phyloP scores from a whole-genome alignment of 2,113 vertebrate genomes.

The Zeus faber region DNA sequence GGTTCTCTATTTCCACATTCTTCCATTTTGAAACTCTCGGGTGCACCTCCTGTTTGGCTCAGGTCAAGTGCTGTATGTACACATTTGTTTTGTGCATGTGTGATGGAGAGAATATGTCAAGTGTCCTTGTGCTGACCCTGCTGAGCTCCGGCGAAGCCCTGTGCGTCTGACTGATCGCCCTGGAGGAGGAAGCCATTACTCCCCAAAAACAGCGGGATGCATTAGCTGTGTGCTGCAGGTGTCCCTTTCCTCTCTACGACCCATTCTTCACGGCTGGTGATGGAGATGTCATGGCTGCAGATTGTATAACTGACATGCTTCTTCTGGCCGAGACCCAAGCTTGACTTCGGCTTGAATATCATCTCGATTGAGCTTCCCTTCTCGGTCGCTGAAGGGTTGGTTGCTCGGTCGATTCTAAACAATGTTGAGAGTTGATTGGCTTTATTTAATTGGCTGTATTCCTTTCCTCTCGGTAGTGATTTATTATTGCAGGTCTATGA shows the following conservation, averaged over 20 bases:
- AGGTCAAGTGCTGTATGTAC: too few relatives aligned
- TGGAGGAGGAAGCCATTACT: constrained; percentile 60
- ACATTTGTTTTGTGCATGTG: background rate
- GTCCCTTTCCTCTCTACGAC: constrained; percentile 15
- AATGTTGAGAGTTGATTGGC: too few relatives aligned
- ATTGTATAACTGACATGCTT: too few relatives aligned
- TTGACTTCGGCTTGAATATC: too few relatives aligned
- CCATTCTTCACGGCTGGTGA: constrained; percentile 26
- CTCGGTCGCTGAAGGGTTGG: too few relatives aligned
- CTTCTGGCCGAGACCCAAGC: too few relatives aligned
- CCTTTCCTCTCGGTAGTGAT: constrained; percentile 56
- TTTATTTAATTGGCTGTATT: too few relatives aligned
- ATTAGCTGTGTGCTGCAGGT: constrained; percentile 53
- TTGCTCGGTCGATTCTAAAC: too few relatives aligned
- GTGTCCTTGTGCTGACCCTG: constrained; percentile 66
- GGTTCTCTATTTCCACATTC: too few relatives aligned
- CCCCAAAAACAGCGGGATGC: constrained; percentile 46
- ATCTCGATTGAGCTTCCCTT: too few relatives aligned
- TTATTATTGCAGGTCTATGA: constrained; percentile 73
- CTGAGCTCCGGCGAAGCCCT: constrained; percentile 50
- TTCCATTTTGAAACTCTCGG: background rate
- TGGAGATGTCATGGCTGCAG: constrained; percentile 3
- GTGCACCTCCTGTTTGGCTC: constrained; percentile 14
- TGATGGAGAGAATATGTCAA: constrained; percentile 57
- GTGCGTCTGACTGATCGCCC: constrained; percentile 60